These are phyloP conservation scores for Cynopterus sphinx DNA, from an alignment of 2,797 vertebrate species.

Conservation along the genomic window DNA sequence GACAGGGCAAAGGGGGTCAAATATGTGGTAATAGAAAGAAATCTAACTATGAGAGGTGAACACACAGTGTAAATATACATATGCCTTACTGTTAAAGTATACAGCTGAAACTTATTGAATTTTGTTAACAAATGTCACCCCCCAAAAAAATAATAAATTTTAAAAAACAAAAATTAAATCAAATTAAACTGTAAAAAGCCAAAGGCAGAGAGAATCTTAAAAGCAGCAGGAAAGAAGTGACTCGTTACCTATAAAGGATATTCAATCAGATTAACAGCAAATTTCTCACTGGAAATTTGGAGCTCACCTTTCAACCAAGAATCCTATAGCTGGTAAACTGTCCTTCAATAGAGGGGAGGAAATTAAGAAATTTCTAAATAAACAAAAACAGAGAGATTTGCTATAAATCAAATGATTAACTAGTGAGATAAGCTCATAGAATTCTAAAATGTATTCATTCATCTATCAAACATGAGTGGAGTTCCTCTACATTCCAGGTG, in stretches of 20 bases:
- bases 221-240: neutral
- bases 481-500: neutral
- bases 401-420: neutral
- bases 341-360: neutral
- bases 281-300: neutral
- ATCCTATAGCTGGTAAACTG: neutral
- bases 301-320: neutral
- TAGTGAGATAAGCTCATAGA: neutral
- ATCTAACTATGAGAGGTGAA: too few relatives aligned
- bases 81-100: too few relatives aligned
- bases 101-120: too few relatives aligned
- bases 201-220: neutral
- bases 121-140: too few relatives aligned
- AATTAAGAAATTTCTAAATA: neutral
- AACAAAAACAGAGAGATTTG: neutral
- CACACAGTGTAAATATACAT: too few relatives aligned
- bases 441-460: neutral
- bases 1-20: too few relatives aligned
- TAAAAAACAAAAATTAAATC: too few relatives aligned
- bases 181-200: neutral
- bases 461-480: neutral
- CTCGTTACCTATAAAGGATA: neutral
- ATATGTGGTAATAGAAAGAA: too few relatives aligned
- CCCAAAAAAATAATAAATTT: too few relatives aligned
- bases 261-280: neutral